phyloP scores from a whole-genome alignment of 2,113 vertebrate genomes.

The Apodemus speciosus region DNA sequence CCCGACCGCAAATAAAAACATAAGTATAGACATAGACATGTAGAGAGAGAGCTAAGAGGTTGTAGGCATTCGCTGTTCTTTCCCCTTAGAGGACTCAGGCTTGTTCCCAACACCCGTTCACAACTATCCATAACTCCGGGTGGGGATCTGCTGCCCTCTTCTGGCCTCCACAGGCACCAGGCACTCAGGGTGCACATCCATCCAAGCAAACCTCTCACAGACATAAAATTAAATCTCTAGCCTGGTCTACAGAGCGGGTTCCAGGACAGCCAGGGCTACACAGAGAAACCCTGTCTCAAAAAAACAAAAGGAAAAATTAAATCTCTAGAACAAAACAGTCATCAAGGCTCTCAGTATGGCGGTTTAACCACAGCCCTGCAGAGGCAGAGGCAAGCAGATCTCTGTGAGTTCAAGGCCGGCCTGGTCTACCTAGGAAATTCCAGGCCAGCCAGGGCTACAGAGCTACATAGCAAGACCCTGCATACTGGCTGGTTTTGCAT shows the following conservation, averaged over 20 bases:
- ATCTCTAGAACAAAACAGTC: neutral
- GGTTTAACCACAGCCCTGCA: neutral
- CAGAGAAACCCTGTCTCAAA: too few relatives aligned
- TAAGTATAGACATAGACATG: neutral
- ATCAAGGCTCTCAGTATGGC: too few relatives aligned
- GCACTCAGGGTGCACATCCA: neutral
- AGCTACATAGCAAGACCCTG: neutral
- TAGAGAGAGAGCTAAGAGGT: neutral
- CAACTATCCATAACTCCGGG: neutral
- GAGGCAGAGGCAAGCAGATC: neutral
- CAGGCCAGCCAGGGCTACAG: neutral
- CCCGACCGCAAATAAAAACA: neutral
- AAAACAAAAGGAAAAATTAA: neutral
- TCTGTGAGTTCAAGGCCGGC: neutral
- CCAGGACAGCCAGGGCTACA: too few relatives aligned
- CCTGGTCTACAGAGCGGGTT: too few relatives aligned
- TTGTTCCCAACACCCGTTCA: neutral
- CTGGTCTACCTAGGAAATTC: neutral
- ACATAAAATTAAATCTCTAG: neutral
- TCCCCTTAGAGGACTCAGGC: neutral
- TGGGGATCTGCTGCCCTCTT: neutral
- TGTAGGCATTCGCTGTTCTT: neutral
- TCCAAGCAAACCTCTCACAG: neutral
- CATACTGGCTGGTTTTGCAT: neutral
- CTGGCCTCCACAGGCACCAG: neutral